Conservation (phyloP, 2,888 invertebrate genomes). For the Gymnoscelis rufifasciata region DNA sequence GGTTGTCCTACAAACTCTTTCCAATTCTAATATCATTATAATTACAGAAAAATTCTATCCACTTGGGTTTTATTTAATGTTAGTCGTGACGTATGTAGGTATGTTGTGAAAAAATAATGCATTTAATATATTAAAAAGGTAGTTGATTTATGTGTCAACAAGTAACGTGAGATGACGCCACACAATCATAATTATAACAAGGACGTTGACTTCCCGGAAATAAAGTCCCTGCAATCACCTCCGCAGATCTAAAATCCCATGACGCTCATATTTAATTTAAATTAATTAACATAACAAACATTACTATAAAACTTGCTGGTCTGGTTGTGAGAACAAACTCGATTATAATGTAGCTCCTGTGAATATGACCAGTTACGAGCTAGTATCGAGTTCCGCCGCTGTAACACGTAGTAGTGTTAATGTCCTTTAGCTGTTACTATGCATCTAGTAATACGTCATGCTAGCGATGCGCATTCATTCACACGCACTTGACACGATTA, state of each 20-base stretch:
- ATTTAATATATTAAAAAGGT: too few relatives aligned
- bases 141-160: neutral
- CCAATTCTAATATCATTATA: too few relatives aligned
- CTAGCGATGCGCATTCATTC: slow-evolving; percentile 14
- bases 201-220: slow-evolving; percentile 24
- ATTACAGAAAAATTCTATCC: too few relatives aligned
- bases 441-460: slow-evolving; percentile 11
- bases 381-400: neutral
- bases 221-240: slow-evolving; percentile 25
- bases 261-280: slow-evolving; percentile 43
- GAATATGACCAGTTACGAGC: neutral
- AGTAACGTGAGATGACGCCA: neutral
- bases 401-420: slow-evolving; percentile 6
- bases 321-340: neutral
- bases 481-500: slow-evolving; percentile 42
- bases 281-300: slow-evolving; percentile 47
- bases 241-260: slow-evolving; percentile 41
- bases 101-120: too few relatives aligned
- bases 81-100: too few relatives aligned
- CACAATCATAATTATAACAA: neutral
- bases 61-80: too few relatives aligned
- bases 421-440: slow-evolving; percentile 8
- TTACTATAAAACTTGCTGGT: slow-evolving; percentile 27
- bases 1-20: too few relatives aligned
- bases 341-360: too few relatives aligned